phyloP scores from a whole-genome alignment of 1,140 invertebrate species.

The Mylabris phalerata region DNA sequence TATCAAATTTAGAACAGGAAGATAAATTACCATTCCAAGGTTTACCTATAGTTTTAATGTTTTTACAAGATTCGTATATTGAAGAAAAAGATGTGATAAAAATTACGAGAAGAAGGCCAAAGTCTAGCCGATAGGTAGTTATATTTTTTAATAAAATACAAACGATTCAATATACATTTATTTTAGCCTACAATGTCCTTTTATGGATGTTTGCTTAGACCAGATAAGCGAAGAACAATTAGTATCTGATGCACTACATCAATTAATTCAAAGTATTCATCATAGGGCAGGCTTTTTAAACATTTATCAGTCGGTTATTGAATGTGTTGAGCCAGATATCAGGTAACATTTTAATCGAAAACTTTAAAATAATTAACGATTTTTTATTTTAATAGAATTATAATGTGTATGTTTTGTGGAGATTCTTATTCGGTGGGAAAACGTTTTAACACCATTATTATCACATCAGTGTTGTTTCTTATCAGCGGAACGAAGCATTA shows the following conservation, averaged over 20 bases:
- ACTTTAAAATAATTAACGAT: not conserved
- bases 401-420: conserved; percentile 96
- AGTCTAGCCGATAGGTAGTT: conserved; percentile 69
- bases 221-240: conserved; percentile 55
- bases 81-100: conserved; percentile 75
- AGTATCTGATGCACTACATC: conserved; percentile 66
- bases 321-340: conserved; percentile 79
- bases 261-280: conserved; percentile 68
- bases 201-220: conserved; percentile 71
- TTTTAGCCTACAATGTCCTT: conserved; percentile 67
- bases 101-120: conserved; percentile 82
- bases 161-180: too few relatives aligned
- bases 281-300: conserved; percentile 62
- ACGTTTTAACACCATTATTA: conserved; percentile 80
- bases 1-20: conserved; percentile 86
- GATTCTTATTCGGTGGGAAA: conserved; percentile 86
- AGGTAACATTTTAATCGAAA: conserved; percentile 47
- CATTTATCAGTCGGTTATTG: conserved; percentile 67
- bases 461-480: conserved; percentile 82
- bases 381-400: conserved; percentile 52
- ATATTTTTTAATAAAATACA: too few relatives aligned
- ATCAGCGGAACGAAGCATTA: conserved; percentile 79
- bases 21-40: conserved; percentile 78
- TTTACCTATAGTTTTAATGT: conserved; percentile 83
- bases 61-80: conserved; percentile 76